Evolutionary conservation across 2,888 invertebrate genomes (phyloP).

Genomic region (Ophion costatus): DNA sequence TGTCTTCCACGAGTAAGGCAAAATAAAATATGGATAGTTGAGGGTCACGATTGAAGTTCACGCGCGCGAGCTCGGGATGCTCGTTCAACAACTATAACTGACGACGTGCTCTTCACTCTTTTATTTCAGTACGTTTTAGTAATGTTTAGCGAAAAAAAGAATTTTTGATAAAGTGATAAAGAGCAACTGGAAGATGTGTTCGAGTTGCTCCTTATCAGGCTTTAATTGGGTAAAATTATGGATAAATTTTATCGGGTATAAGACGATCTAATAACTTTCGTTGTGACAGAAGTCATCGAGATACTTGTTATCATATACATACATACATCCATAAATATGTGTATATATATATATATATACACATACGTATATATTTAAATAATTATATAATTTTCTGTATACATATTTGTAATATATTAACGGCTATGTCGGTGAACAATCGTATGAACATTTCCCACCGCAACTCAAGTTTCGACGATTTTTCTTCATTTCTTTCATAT

Average conservation of each 20-base stretch:
- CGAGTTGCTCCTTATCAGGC: not conserved
- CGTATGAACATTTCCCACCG: slow-evolving; percentile 15
- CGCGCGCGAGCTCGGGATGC: not conserved
- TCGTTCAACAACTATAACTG: not conserved
- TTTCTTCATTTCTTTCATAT: not conserved
- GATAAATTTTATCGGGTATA: slow-evolving; percentile 29
- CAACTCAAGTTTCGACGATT: not conserved
- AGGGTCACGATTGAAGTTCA: slow-evolving; percentile 46
- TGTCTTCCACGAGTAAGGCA: slow-evolving; percentile 27
- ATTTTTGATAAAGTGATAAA: no score
- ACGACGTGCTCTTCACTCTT: not conserved
- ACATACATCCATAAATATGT: not conserved
- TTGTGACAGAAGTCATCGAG: slow-evolving; percentile 30
- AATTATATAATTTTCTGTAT: slow-evolving; percentile 27
- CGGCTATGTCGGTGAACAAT: slow-evolving; percentile 40
- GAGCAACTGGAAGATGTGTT: no score
- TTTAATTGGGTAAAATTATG: not conserved
- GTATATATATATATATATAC: no score
- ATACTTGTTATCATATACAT: slow-evolving; percentile 9
- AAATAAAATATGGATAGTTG: slow-evolving; percentile 36
- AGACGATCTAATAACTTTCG: slow-evolving; percentile 44
- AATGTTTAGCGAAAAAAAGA: not conserved
- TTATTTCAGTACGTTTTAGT: not conserved
- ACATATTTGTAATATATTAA: slow-evolving; percentile 53
- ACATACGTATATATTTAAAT: slow-evolving; percentile 28